Conservation (phyloP, 2,113 vertebrate species). For the Sardina pilchardus region DNA sequence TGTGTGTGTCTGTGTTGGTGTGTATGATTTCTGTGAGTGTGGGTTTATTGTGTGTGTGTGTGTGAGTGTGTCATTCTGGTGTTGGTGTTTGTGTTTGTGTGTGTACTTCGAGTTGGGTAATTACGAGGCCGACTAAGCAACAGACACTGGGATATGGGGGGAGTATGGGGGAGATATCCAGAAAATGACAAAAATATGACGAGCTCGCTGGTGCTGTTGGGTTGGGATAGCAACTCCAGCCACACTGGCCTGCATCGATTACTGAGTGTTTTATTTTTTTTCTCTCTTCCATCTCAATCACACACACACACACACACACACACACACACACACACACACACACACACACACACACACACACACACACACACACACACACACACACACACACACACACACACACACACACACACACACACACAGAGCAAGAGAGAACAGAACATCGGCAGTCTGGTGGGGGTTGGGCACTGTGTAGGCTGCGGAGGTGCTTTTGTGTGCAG, state of each 20-base stretch:
- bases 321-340: not conserved
- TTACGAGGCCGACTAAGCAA: constrained; percentile 34
- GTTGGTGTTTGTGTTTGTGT: not conserved
- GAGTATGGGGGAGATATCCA: not conserved
- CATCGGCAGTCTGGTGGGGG: too few species aligned
- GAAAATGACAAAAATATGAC: constrained; percentile 26
- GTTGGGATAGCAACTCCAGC: constrained; percentile 26
- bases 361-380: not conserved
- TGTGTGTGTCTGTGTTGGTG: not conserved
- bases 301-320: too few species aligned
- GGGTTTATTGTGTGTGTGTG: not conserved
- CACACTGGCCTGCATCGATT: constrained; percentile 18
- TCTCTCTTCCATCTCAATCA: too few species aligned
- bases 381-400: too few species aligned
- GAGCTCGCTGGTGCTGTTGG: not conserved
- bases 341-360: too few species aligned
- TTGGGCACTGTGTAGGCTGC: not conserved
- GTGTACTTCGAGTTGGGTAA: constrained; percentile 29
- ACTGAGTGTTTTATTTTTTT: too few species aligned
- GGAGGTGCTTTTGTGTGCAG: not conserved
- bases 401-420: not conserved
- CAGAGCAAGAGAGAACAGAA: not conserved
- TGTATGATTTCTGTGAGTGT: not conserved
- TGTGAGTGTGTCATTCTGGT: not conserved
- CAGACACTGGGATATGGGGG: not conserved